Conservation (phyloP, 2,888 invertebrate genomes). For the Proisotoma minuta region DNA sequence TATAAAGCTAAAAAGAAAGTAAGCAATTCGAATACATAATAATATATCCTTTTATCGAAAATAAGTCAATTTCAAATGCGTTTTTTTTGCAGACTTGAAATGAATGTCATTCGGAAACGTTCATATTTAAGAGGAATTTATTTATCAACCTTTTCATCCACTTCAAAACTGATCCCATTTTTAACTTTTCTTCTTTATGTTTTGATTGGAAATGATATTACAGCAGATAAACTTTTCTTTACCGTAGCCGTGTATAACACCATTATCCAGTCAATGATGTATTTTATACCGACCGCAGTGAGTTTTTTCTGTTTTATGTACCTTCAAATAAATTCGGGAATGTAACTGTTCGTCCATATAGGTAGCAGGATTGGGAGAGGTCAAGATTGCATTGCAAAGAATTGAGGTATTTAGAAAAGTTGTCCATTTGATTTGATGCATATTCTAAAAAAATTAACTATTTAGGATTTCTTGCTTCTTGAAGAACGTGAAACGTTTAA, state of each 20-base stretch:
- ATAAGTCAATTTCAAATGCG: too few species aligned
- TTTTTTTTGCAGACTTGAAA: conserved; percentile 58
- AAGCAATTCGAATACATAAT: background rate
- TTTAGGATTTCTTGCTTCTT: too few species aligned
- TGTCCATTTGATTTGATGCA: too few species aligned
- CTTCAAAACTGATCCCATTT: conserved; percentile 55
- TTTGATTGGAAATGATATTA: conserved; percentile 46
- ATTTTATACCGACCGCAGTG: conserved; percentile 80
- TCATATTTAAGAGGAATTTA: conserved; percentile 61
- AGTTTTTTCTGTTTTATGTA: too few species aligned
- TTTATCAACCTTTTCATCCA: conserved; percentile 63
- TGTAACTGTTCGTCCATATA: too few species aligned
- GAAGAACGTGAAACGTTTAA: too few species aligned
- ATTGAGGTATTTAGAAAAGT: too few species aligned
- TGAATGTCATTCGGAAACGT: conserved; percentile 61
- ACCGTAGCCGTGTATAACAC: conserved; percentile 83
- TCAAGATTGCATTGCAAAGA: too few species aligned
- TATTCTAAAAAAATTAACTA: too few species aligned
- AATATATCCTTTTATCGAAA: too few species aligned
- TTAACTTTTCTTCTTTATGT: conserved; percentile 40
- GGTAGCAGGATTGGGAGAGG: too few species aligned
- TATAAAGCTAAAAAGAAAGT: conserved; percentile 47
- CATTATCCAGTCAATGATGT: conserved; percentile 73
- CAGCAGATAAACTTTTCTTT: conserved; percentile 74
- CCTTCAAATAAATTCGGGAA: too few species aligned